A percentile compares a stretch with the other conserved stretches of the same genome.
Conservation (phyloP, 2,888 invertebrate genomes). For the Apamea crenata region DNA sequence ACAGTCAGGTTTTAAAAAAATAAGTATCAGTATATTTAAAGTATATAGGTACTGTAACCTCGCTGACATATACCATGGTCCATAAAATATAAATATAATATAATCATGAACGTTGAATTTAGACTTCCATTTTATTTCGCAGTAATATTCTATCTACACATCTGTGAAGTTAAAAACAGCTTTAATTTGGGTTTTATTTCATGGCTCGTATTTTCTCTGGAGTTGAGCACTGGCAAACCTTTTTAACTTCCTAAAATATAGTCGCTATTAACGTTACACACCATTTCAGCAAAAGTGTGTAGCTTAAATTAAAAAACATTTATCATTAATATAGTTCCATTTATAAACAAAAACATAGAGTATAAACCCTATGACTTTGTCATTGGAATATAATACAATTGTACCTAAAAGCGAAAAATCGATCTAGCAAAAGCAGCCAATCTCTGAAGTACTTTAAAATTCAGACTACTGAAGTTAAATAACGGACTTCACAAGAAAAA, state of each 20-base stretch:
- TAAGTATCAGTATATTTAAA: not conserved
- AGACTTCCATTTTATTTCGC: constrained; percentile 23
- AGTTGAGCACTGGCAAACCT: constrained; percentile 32
- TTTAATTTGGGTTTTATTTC: constrained; percentile 55
- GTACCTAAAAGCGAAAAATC: not conserved
- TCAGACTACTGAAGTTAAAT: constrained; percentile 28
- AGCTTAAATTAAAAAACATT: constrained; percentile 1
- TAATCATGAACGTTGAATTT: constrained; percentile 20
- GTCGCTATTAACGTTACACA: constrained; percentile 10
- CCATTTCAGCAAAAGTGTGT: not conserved
- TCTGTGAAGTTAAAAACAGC: constrained; percentile 39
- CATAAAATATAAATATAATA: not conserved
- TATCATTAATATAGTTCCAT: constrained; percentile 3
- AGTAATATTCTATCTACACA: constrained; percentile 19
- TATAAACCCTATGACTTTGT: not conserved
- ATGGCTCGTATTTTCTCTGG: constrained; percentile 34
- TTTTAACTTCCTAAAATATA: constrained; percentile 35
- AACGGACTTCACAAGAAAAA: constrained; percentile 38
- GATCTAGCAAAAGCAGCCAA: not conserved
- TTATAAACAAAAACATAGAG: not conserved
- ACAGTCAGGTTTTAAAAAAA: not conserved
- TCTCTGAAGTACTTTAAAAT: constrained; percentile 10
- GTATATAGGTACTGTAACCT: not conserved
- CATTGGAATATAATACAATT: not conserved
- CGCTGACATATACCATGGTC: not conserved